These are phyloP conservation scores for Luffia ferchaultella DNA, from an alignment of 2,888 invertebrate genomes.

Conservation along the genomic window DNA sequence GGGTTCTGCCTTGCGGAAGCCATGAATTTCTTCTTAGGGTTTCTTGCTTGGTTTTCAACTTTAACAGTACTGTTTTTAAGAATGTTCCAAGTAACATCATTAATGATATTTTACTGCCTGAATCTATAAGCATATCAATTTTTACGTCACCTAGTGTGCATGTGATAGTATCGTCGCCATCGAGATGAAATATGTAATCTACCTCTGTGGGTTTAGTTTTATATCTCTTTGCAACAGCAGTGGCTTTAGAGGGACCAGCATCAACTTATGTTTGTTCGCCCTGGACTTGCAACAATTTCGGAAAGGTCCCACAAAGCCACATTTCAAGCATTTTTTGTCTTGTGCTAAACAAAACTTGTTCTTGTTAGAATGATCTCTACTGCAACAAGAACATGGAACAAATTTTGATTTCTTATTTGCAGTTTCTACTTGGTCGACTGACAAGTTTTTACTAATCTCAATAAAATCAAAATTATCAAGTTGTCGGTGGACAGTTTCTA, in stretches of 20 bases:
- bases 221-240: slow-evolving; percentile 4
- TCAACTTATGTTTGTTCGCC: too few relatives aligned
- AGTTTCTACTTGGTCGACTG: too few relatives aligned
- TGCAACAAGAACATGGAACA: too few relatives aligned
- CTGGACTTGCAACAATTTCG: too few relatives aligned
- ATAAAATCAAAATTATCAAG: too few relatives aligned
- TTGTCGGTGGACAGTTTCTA: not conserved
- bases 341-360: too few relatives aligned
- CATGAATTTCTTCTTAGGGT: not conserved
- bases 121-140: slow-evolving; percentile 6
- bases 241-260: too few relatives aligned
- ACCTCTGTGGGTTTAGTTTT: slow-evolving; percentile 1
- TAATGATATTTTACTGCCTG: slow-evolving; percentile 4
- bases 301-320: too few relatives aligned
- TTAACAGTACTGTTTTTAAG: not conserved
- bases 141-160: slow-evolving; percentile 1
- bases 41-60: not conserved
- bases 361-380: too few relatives aligned
- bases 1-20: not conserved
- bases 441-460: too few relatives aligned
- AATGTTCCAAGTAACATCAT: not conserved
- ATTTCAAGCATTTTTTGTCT: too few relatives aligned
- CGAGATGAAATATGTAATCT: slow-evolving; percentile 4
- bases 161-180: slow-evolving; percentile 3
- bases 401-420: too few relatives aligned